A percentile compares a stretch with the other conserved stretches of the same genome.
These are phyloP conservation scores for Cheilosia vernalis DNA, from an alignment of 2,888 invertebrate species.

Conservation along the genomic window DNA sequence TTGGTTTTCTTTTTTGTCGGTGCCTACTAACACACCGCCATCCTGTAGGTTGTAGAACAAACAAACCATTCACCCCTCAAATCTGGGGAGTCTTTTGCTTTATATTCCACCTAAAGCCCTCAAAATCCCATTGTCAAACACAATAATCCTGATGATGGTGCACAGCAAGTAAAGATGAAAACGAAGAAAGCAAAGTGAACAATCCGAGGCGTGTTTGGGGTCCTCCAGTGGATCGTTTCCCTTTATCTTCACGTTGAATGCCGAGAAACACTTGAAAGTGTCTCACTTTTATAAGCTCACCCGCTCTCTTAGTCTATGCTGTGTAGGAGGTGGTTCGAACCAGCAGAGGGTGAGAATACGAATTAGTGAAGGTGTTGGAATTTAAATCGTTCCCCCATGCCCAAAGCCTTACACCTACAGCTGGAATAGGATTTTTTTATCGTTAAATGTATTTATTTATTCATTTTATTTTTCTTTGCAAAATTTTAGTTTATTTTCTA, in stretches of 20 bases:
- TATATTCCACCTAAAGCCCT: conserved; percentile 27
- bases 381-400: conserved; percentile 29
- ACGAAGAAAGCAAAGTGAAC: conserved; percentile 18
- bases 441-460: conserved; percentile 12
- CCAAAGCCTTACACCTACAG: background rate
- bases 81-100: background rate
- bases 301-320: too few relatives aligned
- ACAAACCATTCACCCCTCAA: conserved; percentile 8
- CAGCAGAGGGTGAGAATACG: conserved; percentile 5
- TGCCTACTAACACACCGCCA: too few relatives aligned
- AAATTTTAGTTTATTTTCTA: background rate
- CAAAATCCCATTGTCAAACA: conserved; percentile 57
- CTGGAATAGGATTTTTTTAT: conserved; percentile 12
- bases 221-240: conserved; percentile 37
- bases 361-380: conserved; percentile 55
- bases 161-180: background rate
- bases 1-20: background rate
- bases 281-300: background rate
- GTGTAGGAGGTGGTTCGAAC: background rate
- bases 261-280: conserved; percentile 33
- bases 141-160: conserved; percentile 50
- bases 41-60: background rate
- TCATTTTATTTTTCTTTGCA: conserved; percentile 5
- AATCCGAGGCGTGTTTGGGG: conserved; percentile 25
- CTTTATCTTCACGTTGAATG: conserved; percentile 16